Evolutionary conservation across 2,113 vertebrate genomes (phyloP).

Genomic region (Festucalex cinctus): DNA sequence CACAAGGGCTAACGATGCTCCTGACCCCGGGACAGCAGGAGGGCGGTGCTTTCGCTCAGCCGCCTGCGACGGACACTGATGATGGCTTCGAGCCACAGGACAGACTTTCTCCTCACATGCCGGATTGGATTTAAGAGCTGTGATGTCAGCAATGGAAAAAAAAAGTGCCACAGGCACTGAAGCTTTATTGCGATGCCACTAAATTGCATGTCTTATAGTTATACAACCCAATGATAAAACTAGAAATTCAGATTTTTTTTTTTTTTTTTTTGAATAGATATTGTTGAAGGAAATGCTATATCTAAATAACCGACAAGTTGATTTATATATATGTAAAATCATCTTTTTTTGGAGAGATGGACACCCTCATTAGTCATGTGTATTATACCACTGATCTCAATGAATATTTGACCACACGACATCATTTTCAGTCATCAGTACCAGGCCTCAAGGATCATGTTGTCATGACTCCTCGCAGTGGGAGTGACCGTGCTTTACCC

Average conservation of each 20-base stretch:
- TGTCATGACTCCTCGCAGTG: conserved; percentile 22
- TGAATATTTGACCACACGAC: not conserved
- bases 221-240: not conserved
- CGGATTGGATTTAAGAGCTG: conserved; percentile 23
- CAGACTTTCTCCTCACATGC: conserved; percentile 30
- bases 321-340: too few species aligned
- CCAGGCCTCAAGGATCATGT: not conserved
- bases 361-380: too few species aligned
- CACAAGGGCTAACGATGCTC: conserved; percentile 11
- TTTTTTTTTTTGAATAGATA: too few species aligned
- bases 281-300: too few species aligned
- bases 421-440: not conserved
- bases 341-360: too few species aligned
- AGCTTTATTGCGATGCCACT: not conserved
- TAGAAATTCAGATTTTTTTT: not conserved
- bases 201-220: not conserved
- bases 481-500: conserved; percentile 24
- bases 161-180: conserved; percentile 14
- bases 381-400: too few species aligned
- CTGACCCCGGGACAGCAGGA: conserved; percentile 16
- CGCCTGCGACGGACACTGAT: not conserved
- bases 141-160: conserved; percentile 28
- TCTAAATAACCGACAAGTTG: too few species aligned
- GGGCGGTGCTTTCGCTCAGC: conserved; percentile 15
- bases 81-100: conserved; percentile 18